These are phyloP conservation scores for Elysia crispata DNA, from an alignment of 2,888 invertebrate genomes.

Conservation along the genomic window DNA sequence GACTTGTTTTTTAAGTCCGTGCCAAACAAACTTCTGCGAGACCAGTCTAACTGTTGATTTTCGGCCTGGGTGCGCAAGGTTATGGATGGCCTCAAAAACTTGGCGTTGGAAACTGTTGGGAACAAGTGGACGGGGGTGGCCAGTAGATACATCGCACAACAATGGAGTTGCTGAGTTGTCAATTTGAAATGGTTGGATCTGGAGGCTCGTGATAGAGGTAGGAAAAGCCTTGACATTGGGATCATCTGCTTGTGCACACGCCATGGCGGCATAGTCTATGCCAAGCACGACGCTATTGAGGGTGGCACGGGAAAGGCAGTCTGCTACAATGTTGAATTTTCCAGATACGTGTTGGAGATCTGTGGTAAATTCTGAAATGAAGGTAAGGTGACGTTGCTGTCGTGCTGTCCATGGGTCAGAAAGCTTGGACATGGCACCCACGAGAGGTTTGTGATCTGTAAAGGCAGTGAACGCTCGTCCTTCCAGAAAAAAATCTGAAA, in stretches of 20 bases:
- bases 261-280: neutral
- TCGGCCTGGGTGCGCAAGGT: constrained; percentile 1
- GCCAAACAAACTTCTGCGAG: constrained; percentile 11
- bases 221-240: neutral
- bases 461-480: too few species aligned
- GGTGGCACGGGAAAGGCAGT: neutral
- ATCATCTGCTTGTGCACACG: neutral
- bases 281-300: neutral
- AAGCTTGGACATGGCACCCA: too few species aligned
- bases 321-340: neutral
- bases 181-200: neutral
- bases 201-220: neutral
- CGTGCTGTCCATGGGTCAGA: constrained; percentile 2
- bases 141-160: neutral
- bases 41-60: constrained; percentile 12
- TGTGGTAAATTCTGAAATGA: constrained; percentile 10
- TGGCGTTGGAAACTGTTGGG: neutral
- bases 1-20: neutral
- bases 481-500: too few species aligned
- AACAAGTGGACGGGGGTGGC: neutral
- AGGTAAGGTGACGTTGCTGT: neutral
- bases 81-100: neutral
- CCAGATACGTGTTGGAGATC: neutral
- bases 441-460: too few species aligned
- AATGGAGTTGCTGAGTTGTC: neutral